A percentile compares a stretch with the other conserved stretches of the same genome.
phyloP scores from a whole-genome alignment of 1,140 invertebrate species.

The Prorops nasuta region DNA sequence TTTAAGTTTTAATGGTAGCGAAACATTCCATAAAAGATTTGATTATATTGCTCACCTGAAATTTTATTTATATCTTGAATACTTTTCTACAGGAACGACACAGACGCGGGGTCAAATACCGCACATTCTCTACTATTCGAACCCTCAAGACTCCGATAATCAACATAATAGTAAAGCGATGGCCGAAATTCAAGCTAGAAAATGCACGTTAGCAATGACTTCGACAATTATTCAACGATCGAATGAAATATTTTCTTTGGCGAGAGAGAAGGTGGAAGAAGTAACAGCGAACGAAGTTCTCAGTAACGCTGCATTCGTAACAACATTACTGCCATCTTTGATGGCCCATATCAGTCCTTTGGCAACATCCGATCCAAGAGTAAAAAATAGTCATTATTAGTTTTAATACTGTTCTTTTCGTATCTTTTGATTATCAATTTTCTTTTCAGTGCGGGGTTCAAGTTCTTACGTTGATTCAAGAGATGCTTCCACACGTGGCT shows the following conservation, averaged over 20 bases:
- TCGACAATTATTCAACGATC: conserved; percentile 71
- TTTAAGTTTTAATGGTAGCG: conserved; percentile 87
- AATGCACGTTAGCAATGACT: conserved; percentile 71
- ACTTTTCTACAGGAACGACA: conserved; percentile 63
- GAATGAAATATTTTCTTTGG: conserved; percentile 70
- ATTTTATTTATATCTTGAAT: background rate
- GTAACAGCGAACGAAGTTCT: conserved; percentile 59
- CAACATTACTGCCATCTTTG: conserved; percentile 74
- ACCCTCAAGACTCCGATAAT: conserved; percentile 61
- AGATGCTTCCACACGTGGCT: conserved; percentile 86
- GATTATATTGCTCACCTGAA: too few relatives aligned
- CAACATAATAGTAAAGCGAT: conserved; percentile 66
- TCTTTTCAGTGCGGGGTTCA: conserved; percentile 79
- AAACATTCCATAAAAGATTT: too few relatives aligned
- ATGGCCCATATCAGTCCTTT: conserved; percentile 80
- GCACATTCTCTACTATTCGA: conserved; percentile 85
- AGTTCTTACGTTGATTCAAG: conserved; percentile 85
- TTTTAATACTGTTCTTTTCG: conserved; percentile 5
- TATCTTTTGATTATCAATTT: conserved; percentile 6
- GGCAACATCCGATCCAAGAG: conserved; percentile 78
- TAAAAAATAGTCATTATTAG: conserved; percentile 44
- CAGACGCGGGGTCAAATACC: conserved; percentile 93
- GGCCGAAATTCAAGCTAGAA: conserved; percentile 70
- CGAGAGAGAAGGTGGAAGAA: conserved; percentile 66
- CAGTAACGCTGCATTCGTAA: conserved; percentile 66